Evolutionary conservation across 1,140 invertebrate genomes (phyloP), one percentile per base, ranked within the genome.

Genomic region (Frieseomelitta varia): DNA sequence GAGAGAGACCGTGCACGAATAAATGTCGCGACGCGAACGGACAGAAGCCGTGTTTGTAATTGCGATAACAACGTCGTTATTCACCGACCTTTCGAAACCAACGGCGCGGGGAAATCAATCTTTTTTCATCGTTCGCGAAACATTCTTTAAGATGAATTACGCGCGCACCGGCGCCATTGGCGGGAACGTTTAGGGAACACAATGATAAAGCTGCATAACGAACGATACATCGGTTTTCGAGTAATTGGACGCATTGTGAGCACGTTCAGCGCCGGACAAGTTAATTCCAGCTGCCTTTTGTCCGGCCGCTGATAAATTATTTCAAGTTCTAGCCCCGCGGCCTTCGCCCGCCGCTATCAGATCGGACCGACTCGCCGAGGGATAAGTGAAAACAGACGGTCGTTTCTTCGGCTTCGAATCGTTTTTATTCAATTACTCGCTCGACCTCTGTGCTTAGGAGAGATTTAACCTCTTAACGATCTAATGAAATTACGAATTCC

Each of bases 191-290:
- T 3, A 15, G 12, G 12, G 27, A 67, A 56, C 80, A 76, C 85
- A 76, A 73, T 21, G 47, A 87, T 88, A 81, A 68, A 56, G 84
- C 90, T 90, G 77, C 88, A 77, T 79, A 91, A 92, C 76, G 21
- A 82, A 53, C 89, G 84, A 93, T 93, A 92, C 85, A 92, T 92
- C 89, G 87, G 78, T 72, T 75, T 68, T 55, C 69, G 85, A 87
- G 87, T 88, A 92, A 93, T 91, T 90, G 85, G 81, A 79, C 78
- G 80, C 58, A 88, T 92, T 89, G 85, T 87, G 86, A 21, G 56
- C 63, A 74, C 67, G 65, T 63, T 58, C 24, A 27, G 56, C 30
- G n/a, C 24, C 34, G 65, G 58, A 87, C 61, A 58, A 74, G 71
- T 87, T 78, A 68, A 87, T 86, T 87, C 74, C 53, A 69, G 53